Evolutionary conservation across 2,888 invertebrate species (phyloP).

Genomic region (Drosophila merina): DNA sequence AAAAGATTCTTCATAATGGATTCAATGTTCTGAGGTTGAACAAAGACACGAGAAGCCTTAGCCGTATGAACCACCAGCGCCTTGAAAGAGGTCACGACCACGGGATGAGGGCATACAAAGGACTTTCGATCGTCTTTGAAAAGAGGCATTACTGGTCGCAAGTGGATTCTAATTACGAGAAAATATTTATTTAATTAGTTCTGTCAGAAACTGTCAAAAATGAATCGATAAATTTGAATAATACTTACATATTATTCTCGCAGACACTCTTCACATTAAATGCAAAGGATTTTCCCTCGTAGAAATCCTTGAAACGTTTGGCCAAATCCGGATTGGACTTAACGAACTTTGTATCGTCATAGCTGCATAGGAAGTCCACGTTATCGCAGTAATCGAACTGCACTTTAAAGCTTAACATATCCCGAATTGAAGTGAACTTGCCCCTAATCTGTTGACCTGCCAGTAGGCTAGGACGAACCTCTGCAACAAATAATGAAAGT

Average conservation of each 20-base stretch:
- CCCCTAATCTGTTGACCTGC: constrained; percentile 82
- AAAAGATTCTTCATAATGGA: constrained; percentile 85
- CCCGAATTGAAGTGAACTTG: constrained; percentile 77
- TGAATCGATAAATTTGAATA: background rate
- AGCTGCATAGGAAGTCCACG: constrained; percentile 82
- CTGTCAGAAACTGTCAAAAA: too few relatives aligned
- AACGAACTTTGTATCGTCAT: constrained; percentile 81
- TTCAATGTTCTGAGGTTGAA: constrained; percentile 86
- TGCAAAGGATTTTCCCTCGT: constrained; percentile 83
- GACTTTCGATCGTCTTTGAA: constrained; percentile 79
- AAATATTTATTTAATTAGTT: too few relatives aligned
- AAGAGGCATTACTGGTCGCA: constrained; percentile 86
- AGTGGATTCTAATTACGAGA: constrained; percentile 85
- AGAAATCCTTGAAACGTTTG: constrained; percentile 84
- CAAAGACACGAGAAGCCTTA: constrained; percentile 86
- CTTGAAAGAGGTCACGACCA: constrained; percentile 86
- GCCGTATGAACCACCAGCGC: constrained; percentile 87
- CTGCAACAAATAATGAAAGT: constrained; percentile 28
- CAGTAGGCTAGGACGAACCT: constrained; percentile 78
- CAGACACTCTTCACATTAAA: constrained; percentile 81
- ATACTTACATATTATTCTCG: constrained; percentile 83
- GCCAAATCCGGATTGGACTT: constrained; percentile 81
- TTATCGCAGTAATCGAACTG: constrained; percentile 80
- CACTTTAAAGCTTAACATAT: constrained; percentile 82
- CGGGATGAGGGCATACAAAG: constrained; percentile 87